Base-by-base conservation (phyloP, 2,888 invertebrate species). In the Mesochorus sp. region DNA sequence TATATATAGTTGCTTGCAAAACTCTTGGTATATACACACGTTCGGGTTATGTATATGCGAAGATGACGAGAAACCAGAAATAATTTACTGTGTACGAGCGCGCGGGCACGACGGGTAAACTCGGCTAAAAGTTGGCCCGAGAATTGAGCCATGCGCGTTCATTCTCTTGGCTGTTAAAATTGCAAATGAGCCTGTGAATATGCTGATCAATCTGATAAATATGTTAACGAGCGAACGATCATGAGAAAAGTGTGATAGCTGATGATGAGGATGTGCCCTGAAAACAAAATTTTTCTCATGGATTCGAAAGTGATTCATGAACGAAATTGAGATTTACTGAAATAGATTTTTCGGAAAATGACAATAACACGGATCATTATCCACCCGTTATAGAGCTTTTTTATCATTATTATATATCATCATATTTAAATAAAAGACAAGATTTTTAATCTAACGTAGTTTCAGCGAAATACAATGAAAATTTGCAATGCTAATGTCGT, bases 151-250 rank as follows among this genome's bases (percentile, higher is more conserved):
- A 14, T 19, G 39, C 34, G 24, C 37, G 39, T 24, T 37, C 24
- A 70, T 39, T 55, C 24, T 49, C n/a, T n/a, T n/a, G n/a, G n/a
- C n/a, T n/a, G 66, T 61, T 76, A 70, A 70, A 76, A 80, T 76
- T 80, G 76, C 62, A 80, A 80, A 80, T 77, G 59, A 76, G 59
- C 37, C 47, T 24, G 59, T 64, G 51, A 73, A 80, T 80, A 80
- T 80, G 79, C 55, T 76, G 70, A 80, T 80, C 68, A 53, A 80
- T 76, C 47, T 73, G 64, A 76, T 80, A 76, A 80, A 77, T 80
- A 80, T 80, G 79, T 68, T 76, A 64, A 80, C 51, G 55, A 76
- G 47, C 57, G 14, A 3, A 42, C 17, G 31, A 26, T 12, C n/a
- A 26, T 5, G 19, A 57, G 34, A 28, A 44, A 59, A 44, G 47